A percentile compares a stretch with the other conserved stretches of the same genome.
Evolutionary conservation across 2,113 vertebrate species (phyloP).

Genomic region (Labrus mixtus): DNA sequence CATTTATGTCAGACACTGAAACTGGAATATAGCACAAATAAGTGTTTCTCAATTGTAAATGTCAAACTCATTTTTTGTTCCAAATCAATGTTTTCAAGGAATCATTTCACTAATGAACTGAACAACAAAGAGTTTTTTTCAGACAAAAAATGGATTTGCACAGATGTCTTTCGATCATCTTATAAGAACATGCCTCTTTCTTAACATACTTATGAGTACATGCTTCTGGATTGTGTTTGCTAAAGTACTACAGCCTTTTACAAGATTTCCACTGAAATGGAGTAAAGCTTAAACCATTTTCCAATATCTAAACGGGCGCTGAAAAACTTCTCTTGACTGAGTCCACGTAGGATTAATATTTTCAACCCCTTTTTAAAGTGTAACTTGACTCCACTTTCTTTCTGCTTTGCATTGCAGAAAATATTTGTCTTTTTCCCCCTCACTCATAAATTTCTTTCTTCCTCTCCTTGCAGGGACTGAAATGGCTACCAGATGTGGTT

Average conservation of each 20-base stretch:
- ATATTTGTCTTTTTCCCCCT: conserved; percentile 90
- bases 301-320: conserved; percentile 2
- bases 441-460: conserved; percentile 89
- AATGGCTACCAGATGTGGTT: conserved; percentile 96
- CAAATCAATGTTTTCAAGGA: conserved; percentile 3
- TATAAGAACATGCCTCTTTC: neutral
- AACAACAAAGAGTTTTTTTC: neutral
- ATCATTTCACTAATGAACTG: neutral
- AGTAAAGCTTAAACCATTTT: conserved; percentile 28
- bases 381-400: conserved; percentile 84
- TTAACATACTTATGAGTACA: neutral
- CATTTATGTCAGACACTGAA: conserved; percentile 19
- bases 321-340: conserved; percentile 23
- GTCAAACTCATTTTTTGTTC: conserved; percentile 7
- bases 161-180: neutral
- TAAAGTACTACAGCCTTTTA: neutral
- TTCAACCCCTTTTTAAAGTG: conserved; percentile 72
- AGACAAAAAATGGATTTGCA: neutral
- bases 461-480: conserved; percentile 80
- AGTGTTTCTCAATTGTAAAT: neutral
- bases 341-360: conserved; percentile 70
- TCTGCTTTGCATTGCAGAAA: conserved; percentile 94
- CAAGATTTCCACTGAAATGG: neutral
- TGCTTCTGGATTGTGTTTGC: neutral
- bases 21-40: conserved; percentile 17